A percentile compares a stretch with the other conserved stretches of the same genome.
phyloP scores from a whole-genome alignment of 2,797 vertebrate genomes.

The Pteropus rufus region DNA sequence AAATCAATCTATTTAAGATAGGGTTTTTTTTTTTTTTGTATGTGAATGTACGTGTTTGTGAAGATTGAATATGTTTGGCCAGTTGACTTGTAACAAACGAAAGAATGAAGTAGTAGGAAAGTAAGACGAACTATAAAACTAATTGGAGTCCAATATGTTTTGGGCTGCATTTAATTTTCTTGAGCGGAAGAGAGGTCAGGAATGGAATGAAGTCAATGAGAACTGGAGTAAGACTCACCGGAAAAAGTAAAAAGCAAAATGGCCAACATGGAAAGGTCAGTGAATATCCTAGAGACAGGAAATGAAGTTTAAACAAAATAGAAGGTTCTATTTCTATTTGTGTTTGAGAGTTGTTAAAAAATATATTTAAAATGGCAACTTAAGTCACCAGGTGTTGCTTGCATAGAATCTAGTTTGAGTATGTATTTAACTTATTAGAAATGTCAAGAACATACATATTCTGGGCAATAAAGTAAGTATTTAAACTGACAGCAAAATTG shows the following conservation, averaged over 20 bases:
- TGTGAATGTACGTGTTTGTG: conserved; percentile 25
- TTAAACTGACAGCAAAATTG: conserved; percentile 71
- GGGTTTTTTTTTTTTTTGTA: conserved; percentile 44
- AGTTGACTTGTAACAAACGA: conserved; percentile 72
- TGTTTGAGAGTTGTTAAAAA: conserved; percentile 83
- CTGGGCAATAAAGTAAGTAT: conserved; percentile 76
- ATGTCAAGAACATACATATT: conserved; percentile 67
- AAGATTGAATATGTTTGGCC: conserved; percentile 46
- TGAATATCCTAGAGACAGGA: conserved; percentile 84
- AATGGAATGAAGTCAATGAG: conserved; percentile 88
- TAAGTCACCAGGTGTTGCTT: conserved; percentile 79
- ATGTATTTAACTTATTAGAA: conserved; percentile 77
- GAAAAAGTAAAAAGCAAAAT: conserved; percentile 81
- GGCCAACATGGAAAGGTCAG: conserved; percentile 82
- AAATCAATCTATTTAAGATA: not conserved
- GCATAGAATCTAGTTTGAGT: conserved; percentile 69
- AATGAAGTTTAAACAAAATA: conserved; percentile 85
- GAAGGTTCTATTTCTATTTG: conserved; percentile 80
- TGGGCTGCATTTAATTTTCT: conserved; percentile 86
- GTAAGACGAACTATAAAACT: conserved; percentile 82
- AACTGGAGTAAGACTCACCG: conserved; percentile 80
- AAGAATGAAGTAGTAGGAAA: conserved; percentile 78
- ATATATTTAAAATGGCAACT: conserved; percentile 77
- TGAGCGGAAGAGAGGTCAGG: conserved; percentile 86
- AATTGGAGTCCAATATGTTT: conserved; percentile 83